A percentile compares a stretch with the other conserved stretches of the same genome.
Conservation (phyloP, 2,888 invertebrate species). For the Anthoptus insignis region DNA sequence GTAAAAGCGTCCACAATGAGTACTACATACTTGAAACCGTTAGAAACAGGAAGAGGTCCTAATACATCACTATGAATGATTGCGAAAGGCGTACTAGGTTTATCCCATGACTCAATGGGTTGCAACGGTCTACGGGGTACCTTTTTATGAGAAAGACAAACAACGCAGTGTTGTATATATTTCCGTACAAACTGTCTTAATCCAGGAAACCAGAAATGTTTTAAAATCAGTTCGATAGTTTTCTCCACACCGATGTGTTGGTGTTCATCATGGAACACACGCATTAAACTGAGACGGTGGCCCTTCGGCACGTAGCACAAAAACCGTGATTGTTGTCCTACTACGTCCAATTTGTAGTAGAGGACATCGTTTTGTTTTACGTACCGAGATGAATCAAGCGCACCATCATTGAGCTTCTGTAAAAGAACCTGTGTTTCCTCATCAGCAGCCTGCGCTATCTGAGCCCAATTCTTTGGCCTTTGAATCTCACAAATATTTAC, state of each 20-base stretch:
- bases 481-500: too few species aligned
- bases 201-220: background rate
- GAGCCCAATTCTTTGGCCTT: background rate
- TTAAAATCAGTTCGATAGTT: background rate
- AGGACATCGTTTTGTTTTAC: background rate
- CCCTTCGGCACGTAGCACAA: background rate
- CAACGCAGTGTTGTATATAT: background rate
- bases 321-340: background rate
- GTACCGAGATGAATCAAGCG: background rate
- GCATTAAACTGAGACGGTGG: background rate
- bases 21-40: background rate
- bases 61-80: background rate
- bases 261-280: background rate
- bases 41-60: background rate
- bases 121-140: background rate
- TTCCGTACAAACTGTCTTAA: background rate
- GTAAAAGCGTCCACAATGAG: background rate
- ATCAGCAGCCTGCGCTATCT: background rate
- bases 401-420: background rate
- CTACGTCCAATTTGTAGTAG: background rate
- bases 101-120: background rate
- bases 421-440: background rate
- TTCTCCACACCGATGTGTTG: background rate
- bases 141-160: background rate
- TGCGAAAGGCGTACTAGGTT: background rate